Conservation (phyloP, 2,888 invertebrate species). For the Rhagophthalmus giganteus region DNA sequence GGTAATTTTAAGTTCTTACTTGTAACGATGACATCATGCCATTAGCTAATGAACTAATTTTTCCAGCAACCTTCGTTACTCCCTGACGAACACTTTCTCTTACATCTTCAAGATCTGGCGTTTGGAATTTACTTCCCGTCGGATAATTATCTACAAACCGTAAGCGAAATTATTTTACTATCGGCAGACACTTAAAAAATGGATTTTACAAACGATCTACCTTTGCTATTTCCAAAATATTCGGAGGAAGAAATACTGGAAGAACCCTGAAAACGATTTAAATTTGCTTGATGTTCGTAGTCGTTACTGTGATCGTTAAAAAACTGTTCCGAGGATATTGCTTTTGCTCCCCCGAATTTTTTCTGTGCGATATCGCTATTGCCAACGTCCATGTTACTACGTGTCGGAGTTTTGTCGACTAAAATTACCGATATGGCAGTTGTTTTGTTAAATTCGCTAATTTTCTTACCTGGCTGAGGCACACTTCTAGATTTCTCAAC, state of each 20-base stretch:
- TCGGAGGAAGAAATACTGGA: constrained; percentile 95
- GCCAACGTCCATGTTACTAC: constrained; percentile 26
- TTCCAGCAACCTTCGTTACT: constrained; percentile 96
- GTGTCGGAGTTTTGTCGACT: constrained; percentile 31
- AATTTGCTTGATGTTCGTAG: constrained; percentile 62
- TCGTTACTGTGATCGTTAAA: constrained; percentile 76
- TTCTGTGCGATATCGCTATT: constrained; percentile 81
- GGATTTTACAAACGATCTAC: constrained; percentile 30
- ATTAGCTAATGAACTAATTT: constrained; percentile 90
- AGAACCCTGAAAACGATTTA: constrained; percentile 86
- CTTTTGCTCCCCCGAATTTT: constrained; percentile 96
- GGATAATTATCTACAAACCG: constrained; percentile 20
- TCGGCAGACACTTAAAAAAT: too few relatives aligned
- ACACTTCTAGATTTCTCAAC: constrained; percentile 34
- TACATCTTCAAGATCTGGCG: constrained; percentile 91
- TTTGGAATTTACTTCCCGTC: constrained; percentile 54
- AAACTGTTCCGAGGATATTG: constrained; percentile 96
- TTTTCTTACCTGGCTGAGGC: constrained; percentile 25
- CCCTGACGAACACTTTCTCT: constrained; percentile 96
- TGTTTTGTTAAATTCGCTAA: too few relatives aligned
- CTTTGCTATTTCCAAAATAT: constrained; percentile 67
- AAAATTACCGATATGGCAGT: constrained; percentile 2
- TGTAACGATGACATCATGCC: constrained; percentile 93
- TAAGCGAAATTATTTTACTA: background rate
- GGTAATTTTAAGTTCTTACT: too few relatives aligned